phyloP scores from a whole-genome alignment of 2,888 invertebrate genomes.

The Margaritifera margaritifera region DNA sequence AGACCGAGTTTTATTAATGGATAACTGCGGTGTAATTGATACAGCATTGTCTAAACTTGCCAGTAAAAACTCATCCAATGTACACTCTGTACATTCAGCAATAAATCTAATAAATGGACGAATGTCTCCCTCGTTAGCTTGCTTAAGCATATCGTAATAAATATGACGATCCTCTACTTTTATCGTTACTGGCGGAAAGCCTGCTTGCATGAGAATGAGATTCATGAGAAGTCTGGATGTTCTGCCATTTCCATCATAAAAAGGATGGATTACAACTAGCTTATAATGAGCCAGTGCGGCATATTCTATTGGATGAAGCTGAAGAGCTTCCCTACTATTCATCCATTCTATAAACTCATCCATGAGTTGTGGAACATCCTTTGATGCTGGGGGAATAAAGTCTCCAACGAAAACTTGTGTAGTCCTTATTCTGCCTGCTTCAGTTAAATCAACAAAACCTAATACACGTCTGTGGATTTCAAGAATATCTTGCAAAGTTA shows the following conservation, averaged over 20 bases:
- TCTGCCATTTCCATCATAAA: constrained; percentile 96
- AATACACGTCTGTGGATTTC: constrained; percentile 93
- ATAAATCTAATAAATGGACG: constrained; percentile 97
- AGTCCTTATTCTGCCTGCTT: constrained; percentile 88
- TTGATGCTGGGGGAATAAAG: constrained; percentile 93
- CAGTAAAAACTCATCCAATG: constrained; percentile 87
- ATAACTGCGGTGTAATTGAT: constrained; percentile 31
- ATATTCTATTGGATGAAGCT: constrained; percentile 92
- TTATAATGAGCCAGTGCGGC: constrained; percentile 98
- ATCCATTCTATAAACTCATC: constrained; percentile 93
- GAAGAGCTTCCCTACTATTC: constrained; percentile 86
- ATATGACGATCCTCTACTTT: constrained; percentile 84
- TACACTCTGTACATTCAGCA: constrained; percentile 88
- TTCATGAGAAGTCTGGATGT: constrained; percentile 97
- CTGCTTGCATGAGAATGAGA: constrained; percentile 90
- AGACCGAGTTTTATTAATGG: constrained; percentile 20
- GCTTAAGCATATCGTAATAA: constrained; percentile 88
- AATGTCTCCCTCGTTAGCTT: constrained; percentile 95
- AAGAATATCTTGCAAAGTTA: constrained; percentile 88
- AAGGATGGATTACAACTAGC: constrained; percentile 96
- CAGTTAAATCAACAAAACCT: constrained; percentile 94
- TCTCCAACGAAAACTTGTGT: constrained; percentile 89
- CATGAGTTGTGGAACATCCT: constrained; percentile 87
- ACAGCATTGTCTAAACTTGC: constrained; percentile 52
- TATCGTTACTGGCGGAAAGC: constrained; percentile 96